Base-by-base conservation (phyloP, 2,113 vertebrate genomes). In the Motacilla tschutschensis region DNA sequence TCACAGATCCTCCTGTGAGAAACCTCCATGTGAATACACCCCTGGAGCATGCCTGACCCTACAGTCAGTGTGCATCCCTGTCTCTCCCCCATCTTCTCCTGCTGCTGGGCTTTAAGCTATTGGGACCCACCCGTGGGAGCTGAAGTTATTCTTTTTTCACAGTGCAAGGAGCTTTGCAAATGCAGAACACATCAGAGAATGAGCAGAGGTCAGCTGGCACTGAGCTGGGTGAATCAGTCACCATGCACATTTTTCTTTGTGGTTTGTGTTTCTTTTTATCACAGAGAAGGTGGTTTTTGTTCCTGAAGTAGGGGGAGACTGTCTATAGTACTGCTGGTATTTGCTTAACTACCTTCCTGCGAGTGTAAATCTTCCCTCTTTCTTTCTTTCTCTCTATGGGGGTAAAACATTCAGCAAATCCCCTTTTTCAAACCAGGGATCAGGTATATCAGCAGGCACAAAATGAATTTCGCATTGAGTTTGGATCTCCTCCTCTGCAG, bases 371-470 rank as follows among this genome's bases (percentile, higher is more conserved):
- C 83, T 84, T 78, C 43, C 40, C 48, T 70, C 54, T 87, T 89
- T 91, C 54, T 87, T 89, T 91, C 81, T 88, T 88, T 81, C 59
- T 77, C 80, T 83, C 78, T 29, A 3, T 47, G 47, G 75, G 77
- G 40, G 47, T 59, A 86, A 94, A 92, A 62, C 55, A 55, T 64
- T 28, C 70, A 72, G 74, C 46, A 83, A 89, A 89, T 87, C 77
- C 50, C 57, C 41, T 8, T 92, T 93, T 91, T 83, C 81, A 81
- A 85, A 31, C 8, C 47, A 62, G 47, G 64, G 88, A 85, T 88
- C 73, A 75, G 88, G 75, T 89, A 83, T 18, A 85, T 72, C 74
- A 81, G 62, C 74, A 83, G 83, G 71, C 80, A 86, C 71, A 72
- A 88, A 90, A 89, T 83, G 80, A 85, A 85, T 81, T 92, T 77